Evolutionary conservation across 2,113 vertebrate genomes (phyloP).

Genomic region (Gasterosteus nipponicus): DNA sequence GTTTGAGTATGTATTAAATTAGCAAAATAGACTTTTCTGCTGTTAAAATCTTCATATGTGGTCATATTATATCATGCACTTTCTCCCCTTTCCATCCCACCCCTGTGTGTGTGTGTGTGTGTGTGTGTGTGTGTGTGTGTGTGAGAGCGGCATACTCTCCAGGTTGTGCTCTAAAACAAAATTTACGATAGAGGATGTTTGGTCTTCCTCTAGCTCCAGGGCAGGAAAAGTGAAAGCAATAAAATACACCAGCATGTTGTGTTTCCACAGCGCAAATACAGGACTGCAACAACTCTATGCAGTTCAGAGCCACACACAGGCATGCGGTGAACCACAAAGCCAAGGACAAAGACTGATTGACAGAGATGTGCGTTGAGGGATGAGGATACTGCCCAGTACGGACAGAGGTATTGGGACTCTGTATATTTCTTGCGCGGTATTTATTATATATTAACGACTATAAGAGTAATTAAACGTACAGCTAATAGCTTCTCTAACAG

Average conservation of each 20-base stretch:
- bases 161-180: conserved; percentile 58
- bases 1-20: conserved; percentile 7
- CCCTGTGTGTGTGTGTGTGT: background rate
- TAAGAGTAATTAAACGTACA: conserved; percentile 56
- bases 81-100: background rate
- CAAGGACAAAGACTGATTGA: conserved; percentile 27
- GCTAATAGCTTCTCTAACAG: conserved; percentile 41
- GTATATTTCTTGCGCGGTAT: conserved; percentile 20
- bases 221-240: conserved; percentile 78
- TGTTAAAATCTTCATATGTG: conserved; percentile 35
- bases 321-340: conserved; percentile 11
- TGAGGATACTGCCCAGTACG: background rate
- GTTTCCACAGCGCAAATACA: conserved; percentile 64
- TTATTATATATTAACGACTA: background rate
- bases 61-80: conserved; percentile 30
- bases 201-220: conserved; percentile 70
- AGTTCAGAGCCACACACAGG: conserved; percentile 7
- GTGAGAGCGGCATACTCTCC: conserved; percentile 62
- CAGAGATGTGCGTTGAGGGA: conserved; percentile 14
- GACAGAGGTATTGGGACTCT: conserved; percentile 17
- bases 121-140: background rate
- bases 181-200: conserved; percentile 77
- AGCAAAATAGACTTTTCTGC: background rate
- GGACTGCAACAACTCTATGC: conserved; percentile 33
- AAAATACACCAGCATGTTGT: conserved; percentile 70